Percentiles rank a stretch among this genome's conserved stretches.
These are phyloP conservation scores for Pteropus rufus DNA, from an alignment of 2,797 vertebrate genomes.

Conservation along the genomic window DNA sequence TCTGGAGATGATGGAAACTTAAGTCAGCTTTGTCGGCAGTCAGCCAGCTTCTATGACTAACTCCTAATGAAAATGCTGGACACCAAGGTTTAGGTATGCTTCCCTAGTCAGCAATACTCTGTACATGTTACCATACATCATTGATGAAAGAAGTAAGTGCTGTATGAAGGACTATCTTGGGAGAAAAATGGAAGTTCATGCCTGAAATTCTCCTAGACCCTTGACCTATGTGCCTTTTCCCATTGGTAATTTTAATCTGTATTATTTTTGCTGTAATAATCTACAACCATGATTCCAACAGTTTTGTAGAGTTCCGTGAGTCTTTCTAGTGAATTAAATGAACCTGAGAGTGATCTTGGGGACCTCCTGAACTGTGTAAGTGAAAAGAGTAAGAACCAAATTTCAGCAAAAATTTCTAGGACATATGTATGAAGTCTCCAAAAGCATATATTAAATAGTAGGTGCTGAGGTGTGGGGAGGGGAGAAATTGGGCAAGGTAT, in stretches of 20 bases:
- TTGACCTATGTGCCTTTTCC: neutral
- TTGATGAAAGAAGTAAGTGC: neutral
- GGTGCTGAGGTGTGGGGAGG: neutral
- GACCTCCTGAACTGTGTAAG: neutral
- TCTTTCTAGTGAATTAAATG: neutral
- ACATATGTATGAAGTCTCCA: neutral
- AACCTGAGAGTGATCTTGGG: neutral
- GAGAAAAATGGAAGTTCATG: neutral
- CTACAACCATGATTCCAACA: neutral
- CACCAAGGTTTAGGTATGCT: neutral
- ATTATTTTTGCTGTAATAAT: neutral
- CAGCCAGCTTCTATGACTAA: neutral
- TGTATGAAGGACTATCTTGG: neutral
- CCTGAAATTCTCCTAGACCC: neutral
- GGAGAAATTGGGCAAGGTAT: neutral
- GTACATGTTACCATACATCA: neutral
- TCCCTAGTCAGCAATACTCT: neutral
- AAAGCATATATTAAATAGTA: neutral
- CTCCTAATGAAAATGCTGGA: neutral
- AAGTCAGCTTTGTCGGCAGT: neutral
- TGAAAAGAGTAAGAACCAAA: neutral
- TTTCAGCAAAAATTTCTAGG: neutral
- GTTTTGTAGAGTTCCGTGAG: neutral
- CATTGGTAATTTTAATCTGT: neutral
- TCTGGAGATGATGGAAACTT: neutral